Percentiles rank a stretch among this genome's conserved stretches.
Conservation (phyloP, 2,113 vertebrate genomes). For the sheep (Ovis aries) region DNA sequence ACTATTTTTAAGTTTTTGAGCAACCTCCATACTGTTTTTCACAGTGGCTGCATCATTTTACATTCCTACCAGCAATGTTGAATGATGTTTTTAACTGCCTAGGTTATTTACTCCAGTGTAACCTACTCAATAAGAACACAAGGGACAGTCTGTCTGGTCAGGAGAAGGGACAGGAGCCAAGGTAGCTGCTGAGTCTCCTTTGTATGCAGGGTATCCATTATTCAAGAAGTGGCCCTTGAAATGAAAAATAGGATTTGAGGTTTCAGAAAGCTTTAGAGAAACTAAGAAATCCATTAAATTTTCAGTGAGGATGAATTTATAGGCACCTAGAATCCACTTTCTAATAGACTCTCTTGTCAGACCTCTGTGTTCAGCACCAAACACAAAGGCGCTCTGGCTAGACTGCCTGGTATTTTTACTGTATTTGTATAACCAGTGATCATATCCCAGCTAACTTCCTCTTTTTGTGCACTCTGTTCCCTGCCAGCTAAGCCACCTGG, state of each 20-base stretch:
- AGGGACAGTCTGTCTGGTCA: neutral
- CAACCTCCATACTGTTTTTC: neutral
- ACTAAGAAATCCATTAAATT: slow-evolving; percentile 53
- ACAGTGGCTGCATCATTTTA: neutral
- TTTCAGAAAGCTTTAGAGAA: slow-evolving; percentile 52
- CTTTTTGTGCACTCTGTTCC: neutral
- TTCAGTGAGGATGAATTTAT: slow-evolving; percentile 39
- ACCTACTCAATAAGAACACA: neutral
- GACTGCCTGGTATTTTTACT: neutral
- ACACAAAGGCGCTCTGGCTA: slow-evolving; percentile 6
- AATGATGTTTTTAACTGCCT: neutral
- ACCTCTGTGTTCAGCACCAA: neutral
- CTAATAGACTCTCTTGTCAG: slow-evolving; percentile 64
- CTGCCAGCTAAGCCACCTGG: neutral
- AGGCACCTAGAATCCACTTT: slow-evolving; percentile 29
- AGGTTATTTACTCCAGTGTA: neutral
- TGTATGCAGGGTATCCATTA: neutral
- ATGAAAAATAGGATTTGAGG: slow-evolving; percentile 58
- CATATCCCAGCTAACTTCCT: neutral
- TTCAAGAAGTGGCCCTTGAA: slow-evolving; percentile 42
- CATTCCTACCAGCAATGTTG: neutral
- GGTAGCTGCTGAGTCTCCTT: neutral
- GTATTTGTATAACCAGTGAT: slow-evolving; percentile 28
- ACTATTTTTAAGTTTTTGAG: neutral
- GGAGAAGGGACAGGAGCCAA: neutral